Base-by-base conservation (phyloP, 1,140 invertebrate species). In the Onthophagus taurus region DNA sequence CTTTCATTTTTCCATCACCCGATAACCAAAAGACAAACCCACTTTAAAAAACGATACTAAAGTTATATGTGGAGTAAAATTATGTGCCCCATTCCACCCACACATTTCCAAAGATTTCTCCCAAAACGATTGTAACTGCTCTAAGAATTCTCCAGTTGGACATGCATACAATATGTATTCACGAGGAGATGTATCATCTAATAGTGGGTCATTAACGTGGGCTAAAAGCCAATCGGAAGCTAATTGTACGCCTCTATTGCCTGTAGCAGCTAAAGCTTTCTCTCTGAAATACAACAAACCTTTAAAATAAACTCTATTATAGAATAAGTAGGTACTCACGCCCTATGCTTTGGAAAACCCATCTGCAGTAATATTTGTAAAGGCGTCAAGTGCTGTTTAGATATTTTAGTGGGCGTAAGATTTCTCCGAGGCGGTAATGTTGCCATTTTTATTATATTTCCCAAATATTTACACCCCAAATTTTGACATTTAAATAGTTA, bases 221-320 rank as follows among this genome's bases (percentile, higher is more conserved):
- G 88, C 86, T 37, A 92, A 60, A 1, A 94, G 66, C 89, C 89
- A 92, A 58, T 92, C 88, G 2, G 85, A 85, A 4, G 89, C 89
- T 42, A 91, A 68, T 62, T 90, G 85, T 35, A 89, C 81, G 42
- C 87, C 85, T 21, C 80, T 69, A 61, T 91, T 79, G 16, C 88
- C 89, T 8, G 89, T 92, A n/a, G 88, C 87, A 13, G 87, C 85
- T 44, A 92, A 64, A 13, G 89, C 87, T 66, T 91, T 92, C 60
- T 90, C 80, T 20, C 88, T 91, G 60, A 52, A 63, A 61, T 55
- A 31, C 43, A 44, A 52, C n/a, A 31, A 26, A 26, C 16, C 37
- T 4, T 47, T 38, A 35, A 8, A 26, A 13, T 26, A 16, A 19
- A 5, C 12, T 20, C 31, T 26, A 13, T 19, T 46, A 20, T 7